phyloP scores from a whole-genome alignment of 1,140 invertebrate species.

The Heterodera schachtii region DNA sequence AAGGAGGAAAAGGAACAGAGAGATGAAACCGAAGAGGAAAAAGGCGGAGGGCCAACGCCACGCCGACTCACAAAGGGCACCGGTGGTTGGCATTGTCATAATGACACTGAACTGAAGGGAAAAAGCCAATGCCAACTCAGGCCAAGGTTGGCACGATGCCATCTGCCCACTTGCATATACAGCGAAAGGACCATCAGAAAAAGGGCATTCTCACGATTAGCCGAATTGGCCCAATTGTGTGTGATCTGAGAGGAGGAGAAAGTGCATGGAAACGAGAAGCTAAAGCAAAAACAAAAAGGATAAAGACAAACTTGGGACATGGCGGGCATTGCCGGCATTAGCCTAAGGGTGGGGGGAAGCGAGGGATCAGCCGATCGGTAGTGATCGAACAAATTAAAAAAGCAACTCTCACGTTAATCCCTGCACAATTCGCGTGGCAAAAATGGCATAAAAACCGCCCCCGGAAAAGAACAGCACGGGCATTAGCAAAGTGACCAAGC shows the following conservation, averaged over 20 bases:
- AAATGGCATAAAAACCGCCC: constrained; percentile 18
- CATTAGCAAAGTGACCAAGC: constrained; percentile 10
- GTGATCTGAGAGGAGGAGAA: not conserved
- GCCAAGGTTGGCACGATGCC: not conserved
- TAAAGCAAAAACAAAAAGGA: not conserved
- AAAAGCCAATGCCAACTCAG: not conserved
- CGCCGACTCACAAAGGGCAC: constrained; percentile 36
- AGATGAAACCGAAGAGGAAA: constrained; percentile 33
- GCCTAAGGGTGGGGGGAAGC: not conserved
- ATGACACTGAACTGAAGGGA: constrained; percentile 26
- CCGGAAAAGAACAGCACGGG: constrained; percentile 15
- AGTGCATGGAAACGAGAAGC: too few relatives aligned
- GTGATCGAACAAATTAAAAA: not conserved
- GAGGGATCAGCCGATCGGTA: not conserved
- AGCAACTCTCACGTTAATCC: not conserved
- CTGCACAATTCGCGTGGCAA: constrained; percentile 20
- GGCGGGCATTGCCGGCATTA: constrained; percentile 30
- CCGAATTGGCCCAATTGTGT: constrained; percentile 4
- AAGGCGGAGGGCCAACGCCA: constrained; percentile 39
- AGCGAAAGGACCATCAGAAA: constrained; percentile 21
- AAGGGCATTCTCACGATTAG: constrained; percentile 15
- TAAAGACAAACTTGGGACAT: constrained; percentile 14
- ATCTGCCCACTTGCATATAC: constrained; percentile 19
- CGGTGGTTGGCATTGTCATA: constrained; percentile 44
- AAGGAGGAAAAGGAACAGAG: constrained; percentile 37